Conservation (phyloP, 2,113 vertebrate species). For the Platichthys stellatus region DNA sequence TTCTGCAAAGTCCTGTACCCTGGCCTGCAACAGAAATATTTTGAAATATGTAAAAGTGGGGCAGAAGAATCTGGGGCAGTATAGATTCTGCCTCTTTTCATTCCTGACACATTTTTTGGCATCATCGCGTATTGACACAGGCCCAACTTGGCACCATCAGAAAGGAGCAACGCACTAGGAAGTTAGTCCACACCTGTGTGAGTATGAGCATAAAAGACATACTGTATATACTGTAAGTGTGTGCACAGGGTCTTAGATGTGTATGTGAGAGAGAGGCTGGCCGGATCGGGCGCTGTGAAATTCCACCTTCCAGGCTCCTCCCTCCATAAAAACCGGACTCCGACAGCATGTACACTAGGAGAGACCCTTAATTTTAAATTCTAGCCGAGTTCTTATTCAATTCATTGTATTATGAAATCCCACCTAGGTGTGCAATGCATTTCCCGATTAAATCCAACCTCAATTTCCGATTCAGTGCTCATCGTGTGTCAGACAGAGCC, state of each 20-base stretch:
- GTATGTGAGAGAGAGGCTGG: slow-evolving; percentile 42
- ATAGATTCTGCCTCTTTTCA: slow-evolving; percentile 29
- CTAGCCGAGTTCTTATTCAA: slow-evolving; percentile 30
- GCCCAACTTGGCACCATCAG: slow-evolving; percentile 53
- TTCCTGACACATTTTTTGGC: slow-evolving; percentile 56
- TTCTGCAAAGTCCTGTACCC: neutral
- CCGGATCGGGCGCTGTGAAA: slow-evolving; percentile 63
- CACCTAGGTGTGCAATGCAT: slow-evolving; percentile 30
- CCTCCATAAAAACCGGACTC: slow-evolving; percentile 43
- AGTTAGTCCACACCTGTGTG: slow-evolving; percentile 60
- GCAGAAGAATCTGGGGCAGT: slow-evolving; percentile 10
- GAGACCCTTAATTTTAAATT: slow-evolving; percentile 34
- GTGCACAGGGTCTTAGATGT: slow-evolving; percentile 35
- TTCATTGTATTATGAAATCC: slow-evolving; percentile 42
- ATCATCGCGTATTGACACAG: slow-evolving; percentile 52
- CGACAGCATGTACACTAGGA: slow-evolving; percentile 36
- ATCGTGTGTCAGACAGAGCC: slow-evolving; percentile 62
- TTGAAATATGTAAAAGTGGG: slow-evolving; percentile 20
- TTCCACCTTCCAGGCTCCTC: slow-evolving; percentile 51
- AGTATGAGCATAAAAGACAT: slow-evolving; percentile 46
- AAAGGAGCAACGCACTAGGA: slow-evolving; percentile 45
- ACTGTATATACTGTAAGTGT: slow-evolving; percentile 46
- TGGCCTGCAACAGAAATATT: neutral
- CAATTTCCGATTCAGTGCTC: slow-evolving; percentile 46
- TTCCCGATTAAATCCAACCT: slow-evolving; percentile 44